Evolutionary conservation across 2,113 vertebrate species (phyloP), one percentile per base, ranked within the genome.

Genomic region (Podilymbus podiceps): DNA sequence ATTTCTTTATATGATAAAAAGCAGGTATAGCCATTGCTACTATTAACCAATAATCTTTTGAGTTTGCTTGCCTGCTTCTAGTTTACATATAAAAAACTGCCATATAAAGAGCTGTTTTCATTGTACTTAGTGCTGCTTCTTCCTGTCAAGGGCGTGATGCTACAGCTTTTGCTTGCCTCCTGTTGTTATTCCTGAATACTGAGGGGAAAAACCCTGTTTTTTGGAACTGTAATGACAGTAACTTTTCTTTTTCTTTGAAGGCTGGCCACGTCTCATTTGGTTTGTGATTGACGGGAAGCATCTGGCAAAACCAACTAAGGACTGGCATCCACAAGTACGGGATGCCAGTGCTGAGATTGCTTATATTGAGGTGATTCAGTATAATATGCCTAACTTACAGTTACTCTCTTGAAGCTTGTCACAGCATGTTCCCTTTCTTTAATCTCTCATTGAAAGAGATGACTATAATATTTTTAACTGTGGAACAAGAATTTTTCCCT

Each of bases 201-300:
- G 31, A 19, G 58, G 12, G 1, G 38, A 30, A 42, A 17, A 33
- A 35, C 22, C 1, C 5, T n/a, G 23, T 22, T 38, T 66, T 90
- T 76, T 62, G 16, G 15, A 44, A 28, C 19, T 42, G 28, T 55
- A 63, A 20, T 85, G 59, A 77, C n/a, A 42, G 31, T 33, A 44
- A 28, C 23, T 59, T 59, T 27, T 85, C 7, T 74, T 81, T 80
- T 53, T 85, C 79, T 85, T 85, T 56, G 63, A 97, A 99, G 99
- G 99, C 21, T 99, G 99, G 99, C 99, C 99, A 8, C 98, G 98
- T 55, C 98, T 99, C 12, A 94, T 99, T 90, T 99, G 99, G 99
- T 99, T 99, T 95, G 99, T 99, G 94, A 99, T 99, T 27, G 99
- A 99, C 91, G 99, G 99, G 90, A 99, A 99, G 85, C 99, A 99